Evolutionary conservation across 1,140 invertebrate species (phyloP).

Genomic region (Neodiprion lecontei): DNA sequence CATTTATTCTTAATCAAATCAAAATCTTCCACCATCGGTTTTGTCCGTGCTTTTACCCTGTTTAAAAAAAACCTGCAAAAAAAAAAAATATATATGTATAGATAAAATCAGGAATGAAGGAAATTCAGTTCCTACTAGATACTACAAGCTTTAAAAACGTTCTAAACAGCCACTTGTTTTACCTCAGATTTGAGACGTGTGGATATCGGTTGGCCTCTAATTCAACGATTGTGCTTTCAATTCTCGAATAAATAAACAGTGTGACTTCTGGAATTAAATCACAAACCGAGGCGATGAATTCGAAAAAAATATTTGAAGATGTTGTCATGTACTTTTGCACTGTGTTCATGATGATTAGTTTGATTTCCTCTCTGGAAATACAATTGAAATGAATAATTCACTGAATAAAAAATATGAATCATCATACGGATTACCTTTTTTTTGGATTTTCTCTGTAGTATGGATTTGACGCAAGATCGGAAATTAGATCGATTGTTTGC

Average conservation of each 20-base stretch:
- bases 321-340: neutral
- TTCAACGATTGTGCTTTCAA: conserved; percentile 41
- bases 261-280: conserved; percentile 36
- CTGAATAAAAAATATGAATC: neutral
- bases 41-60: no score
- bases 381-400: neutral
- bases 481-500: conserved; percentile 47
- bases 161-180: neutral
- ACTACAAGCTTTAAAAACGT: neutral
- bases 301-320: conserved; percentile 30
- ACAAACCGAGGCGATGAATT: conserved; percentile 39
- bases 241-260: conserved; percentile 31
- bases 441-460: conserved; percentile 40
- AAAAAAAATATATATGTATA: conserved; percentile 13
- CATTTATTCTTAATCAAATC: conserved; percentile 30
- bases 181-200: conserved; percentile 49
- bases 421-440: conserved; percentile 31
- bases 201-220: conserved; percentile 38
- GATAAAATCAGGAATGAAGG: neutral
- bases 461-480: conserved; percentile 38
- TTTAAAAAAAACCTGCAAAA: conserved; percentile 39
- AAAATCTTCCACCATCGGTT: conserved; percentile 15
- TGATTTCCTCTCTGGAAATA: neutral
- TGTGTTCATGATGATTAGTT: neutral
- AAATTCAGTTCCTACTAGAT: neutral